These are phyloP conservation scores for Pilophorus perplexus DNA, from an alignment of 2,888 invertebrate genomes.

Conservation along the genomic window DNA sequence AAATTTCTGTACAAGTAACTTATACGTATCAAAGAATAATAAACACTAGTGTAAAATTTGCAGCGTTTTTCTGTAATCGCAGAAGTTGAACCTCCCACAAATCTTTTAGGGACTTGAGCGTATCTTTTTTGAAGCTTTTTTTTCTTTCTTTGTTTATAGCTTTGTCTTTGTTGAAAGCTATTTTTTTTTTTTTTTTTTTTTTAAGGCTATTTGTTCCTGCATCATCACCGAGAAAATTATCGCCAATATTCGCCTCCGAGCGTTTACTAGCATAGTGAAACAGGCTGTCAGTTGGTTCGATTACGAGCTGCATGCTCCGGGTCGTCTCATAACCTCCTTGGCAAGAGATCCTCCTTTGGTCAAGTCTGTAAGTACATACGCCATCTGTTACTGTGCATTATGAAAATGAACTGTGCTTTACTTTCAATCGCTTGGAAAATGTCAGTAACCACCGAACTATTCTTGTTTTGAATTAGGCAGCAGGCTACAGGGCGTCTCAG, in stretches of 20 bases:
- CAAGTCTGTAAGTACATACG: conserved; percentile 50
- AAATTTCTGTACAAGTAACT: no score
- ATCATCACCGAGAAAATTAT: conserved; percentile 51
- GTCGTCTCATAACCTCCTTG: conserved; percentile 53
- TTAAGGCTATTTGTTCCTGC: conserved; percentile 48
- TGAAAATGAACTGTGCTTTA: neutral
- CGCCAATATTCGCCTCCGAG: conserved; percentile 52
- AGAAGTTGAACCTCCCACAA: no score
- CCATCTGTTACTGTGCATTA: neutral
- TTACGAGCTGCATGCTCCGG: conserved; percentile 52
- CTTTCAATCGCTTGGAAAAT: neutral
- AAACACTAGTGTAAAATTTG: no score
- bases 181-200: no score
- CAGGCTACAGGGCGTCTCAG: conserved; percentile 53
- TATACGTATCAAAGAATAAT: no score
- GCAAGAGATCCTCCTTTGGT: conserved; percentile 55
- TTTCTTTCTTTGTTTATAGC: no score
- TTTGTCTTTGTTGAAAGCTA: no score
- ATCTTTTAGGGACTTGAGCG: no score
- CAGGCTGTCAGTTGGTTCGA: conserved; percentile 55
- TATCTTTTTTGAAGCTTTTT: no score
- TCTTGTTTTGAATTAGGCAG: conserved; percentile 51
- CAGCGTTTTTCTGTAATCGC: no score
- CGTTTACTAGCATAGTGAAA: conserved; percentile 53
- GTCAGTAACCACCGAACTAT: neutral